Base-by-base conservation (phyloP, 2,888 invertebrate genomes). In the Brachylomia viminalis region DNA sequence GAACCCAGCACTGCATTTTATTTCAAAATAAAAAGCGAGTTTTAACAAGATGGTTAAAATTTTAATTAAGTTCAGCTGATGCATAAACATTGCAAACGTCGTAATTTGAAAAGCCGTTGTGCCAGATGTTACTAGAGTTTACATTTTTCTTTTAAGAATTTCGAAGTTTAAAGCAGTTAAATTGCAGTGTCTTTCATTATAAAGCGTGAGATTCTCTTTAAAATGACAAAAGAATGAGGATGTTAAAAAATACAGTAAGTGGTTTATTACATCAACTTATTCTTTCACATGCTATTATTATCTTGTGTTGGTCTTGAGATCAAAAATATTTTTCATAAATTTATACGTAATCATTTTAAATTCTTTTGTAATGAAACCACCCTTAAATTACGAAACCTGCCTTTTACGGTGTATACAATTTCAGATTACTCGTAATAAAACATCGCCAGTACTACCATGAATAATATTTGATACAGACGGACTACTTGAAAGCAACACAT, bases 341-440 rank as follows among this genome's bases (percentile, higher is more conserved):
- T 74, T 73, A 83, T 52, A 61, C 13, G 23, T 61, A 68, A 71
- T 81, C 59, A 85, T 85, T 85, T 68, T 71, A 77, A 85, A 85
- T 86, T 86, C 83, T 80, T 83, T 85, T 77, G 85, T 49, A 77
- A 75, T 78, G 38, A 67, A 77, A 78, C 72, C 65, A 70, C 72
- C 30, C 47, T 84, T 77, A 83, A 85, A 79, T 86, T 69, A 86
- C 67, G n/a, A 75, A 80, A 85, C 58, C 81, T 76, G 83, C 67
- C 79, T 86, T 86, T 86, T 80, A 86, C 61, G 77, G 75, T 77
- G 61, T 77, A 84, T 84, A 87, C 84, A 84, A 82, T 72, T 79
- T 75, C 17, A 76, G 78, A 85, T 85, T 82, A 86, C 68, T 81
- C n/a, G 66, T 78, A 83, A 86, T 86, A 75, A 81, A 86, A 86